Conservation (phyloP, 2,888 invertebrate genomes). For the Polydrusus tereticollis region DNA sequence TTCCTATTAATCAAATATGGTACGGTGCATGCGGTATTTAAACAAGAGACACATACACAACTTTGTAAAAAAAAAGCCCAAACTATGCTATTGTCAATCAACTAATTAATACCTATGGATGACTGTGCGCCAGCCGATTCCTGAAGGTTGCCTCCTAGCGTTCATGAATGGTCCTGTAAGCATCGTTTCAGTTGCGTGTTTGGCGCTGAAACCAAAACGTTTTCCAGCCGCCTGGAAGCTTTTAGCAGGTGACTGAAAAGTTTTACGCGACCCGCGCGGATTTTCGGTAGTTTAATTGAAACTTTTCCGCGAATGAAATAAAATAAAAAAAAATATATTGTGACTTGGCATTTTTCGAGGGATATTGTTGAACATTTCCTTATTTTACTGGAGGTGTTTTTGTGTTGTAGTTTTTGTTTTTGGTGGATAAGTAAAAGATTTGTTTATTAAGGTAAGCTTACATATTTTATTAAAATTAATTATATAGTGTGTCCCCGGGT, state of each 20-base stretch:
- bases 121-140: not conserved
- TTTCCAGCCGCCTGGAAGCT: not conserved
- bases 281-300: not conserved
- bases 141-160: not conserved
- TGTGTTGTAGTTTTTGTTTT: not conserved
- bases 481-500: too few species aligned
- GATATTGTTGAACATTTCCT: not conserved
- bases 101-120: not conserved
- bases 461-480: too few species aligned
- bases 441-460: not conserved
- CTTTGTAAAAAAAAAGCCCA: too few species aligned
- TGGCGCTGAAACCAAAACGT: conserved; percentile 10
- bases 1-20: too few species aligned
- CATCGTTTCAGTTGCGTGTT: conserved; percentile 7
- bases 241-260: not conserved
- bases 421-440: not conserved
- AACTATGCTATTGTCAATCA: not conserved
- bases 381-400: not conserved
- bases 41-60: too few species aligned
- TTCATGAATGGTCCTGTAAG: conserved; percentile 5
- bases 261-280: not conserved
- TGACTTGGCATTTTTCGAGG: too few species aligned
- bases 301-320: not conserved
- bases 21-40: too few species aligned
- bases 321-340: too few species aligned